A percentile compares a stretch with the other conserved stretches of the same genome.
These are phyloP conservation scores for Tragelaphus strepsiceros DNA, from an alignment of 2,113 vertebrate species.

Conservation along the genomic window DNA sequence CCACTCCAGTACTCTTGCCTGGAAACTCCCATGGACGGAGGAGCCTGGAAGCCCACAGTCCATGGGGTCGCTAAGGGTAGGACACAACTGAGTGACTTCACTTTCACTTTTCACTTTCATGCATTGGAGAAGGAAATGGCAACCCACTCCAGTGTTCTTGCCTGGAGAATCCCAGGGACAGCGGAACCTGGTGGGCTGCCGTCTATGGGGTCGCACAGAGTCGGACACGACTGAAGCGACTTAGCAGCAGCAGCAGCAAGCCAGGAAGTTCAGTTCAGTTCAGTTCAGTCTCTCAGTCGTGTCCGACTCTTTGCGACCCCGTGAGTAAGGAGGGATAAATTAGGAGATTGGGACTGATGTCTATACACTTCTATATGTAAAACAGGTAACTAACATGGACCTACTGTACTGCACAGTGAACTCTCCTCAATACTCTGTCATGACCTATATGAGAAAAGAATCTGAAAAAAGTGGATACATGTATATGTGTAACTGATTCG, in stretches of 20 bases:
- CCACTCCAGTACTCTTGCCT: not conserved
- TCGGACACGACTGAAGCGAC: fast-evolving
- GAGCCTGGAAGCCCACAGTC: not conserved
- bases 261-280: not conserved
- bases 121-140: not conserved
- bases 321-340: not conserved
- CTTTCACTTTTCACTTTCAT: fast-evolving
- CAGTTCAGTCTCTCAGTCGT: too few species aligned
- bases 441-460: not conserved
- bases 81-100: not conserved
- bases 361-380: too few species aligned
- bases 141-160: not conserved
- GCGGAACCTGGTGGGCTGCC: too few species aligned
- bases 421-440: not conserved
- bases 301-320: too few species aligned
- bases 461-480: not conserved
- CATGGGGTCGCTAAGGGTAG: fast-evolving
- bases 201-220: fast-evolving
- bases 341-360: not conserved
- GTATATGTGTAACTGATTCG: not conserved
- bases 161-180: too few species aligned
- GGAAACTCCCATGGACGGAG: not conserved
- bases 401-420: too few species aligned
- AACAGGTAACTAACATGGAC: not conserved
- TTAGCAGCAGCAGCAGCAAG: not conserved